Base-by-base conservation (phyloP, 2,113 vertebrate genomes). In the Rana temporaria region DNA sequence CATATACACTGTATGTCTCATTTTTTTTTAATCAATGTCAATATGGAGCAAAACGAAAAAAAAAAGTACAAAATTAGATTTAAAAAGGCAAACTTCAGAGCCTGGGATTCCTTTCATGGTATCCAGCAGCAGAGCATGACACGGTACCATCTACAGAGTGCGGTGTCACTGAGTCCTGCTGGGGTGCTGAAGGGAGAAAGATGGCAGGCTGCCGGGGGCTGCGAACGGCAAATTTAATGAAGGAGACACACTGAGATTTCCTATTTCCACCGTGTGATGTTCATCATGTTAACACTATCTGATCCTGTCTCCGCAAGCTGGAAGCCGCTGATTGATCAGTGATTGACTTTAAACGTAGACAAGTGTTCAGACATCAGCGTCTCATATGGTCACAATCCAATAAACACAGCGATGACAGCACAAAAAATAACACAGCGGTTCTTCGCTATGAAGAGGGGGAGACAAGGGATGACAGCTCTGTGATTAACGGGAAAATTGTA, bases 401-500 rank as follows among this genome's bases (percentile, higher is more conserved):
- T 62, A 59, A 60, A 75, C n/a, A 38, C 56, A 60, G 18, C 32
- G 8, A 24, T 9, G 14, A 4, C 20, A 62, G 20, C 7, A 22
- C 60, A 63, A 63, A 24, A 30, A 26, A 26, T 63, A 24, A 63
- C 60, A 63, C 60, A 63, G 19, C 14, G 18, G 32, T 17, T 60
- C 19, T 32, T 11, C 18, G 57, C 48, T 24, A 12, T 14, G 9
- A 30, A 73, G 11, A 9, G 4, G 9, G 53, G 18, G 30, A 32
- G 55, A 3, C 52, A 56, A 57, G 17, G 8, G 56, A 32, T 75
- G 72, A 75, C 72, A 75, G 72, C n/a, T 38, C 72, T 75, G 59
- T 60, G 42, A 75, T 75, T 75, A 75, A 32, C 0, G 9, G 57
- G 15, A 15, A 12, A 75, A 14, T 32, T n/a, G 34, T 32, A 16